Evolutionary conservation across 2,113 vertebrate genomes (phyloP).

Genomic region (Sinocyclocheilus rhinocerous): DNA sequence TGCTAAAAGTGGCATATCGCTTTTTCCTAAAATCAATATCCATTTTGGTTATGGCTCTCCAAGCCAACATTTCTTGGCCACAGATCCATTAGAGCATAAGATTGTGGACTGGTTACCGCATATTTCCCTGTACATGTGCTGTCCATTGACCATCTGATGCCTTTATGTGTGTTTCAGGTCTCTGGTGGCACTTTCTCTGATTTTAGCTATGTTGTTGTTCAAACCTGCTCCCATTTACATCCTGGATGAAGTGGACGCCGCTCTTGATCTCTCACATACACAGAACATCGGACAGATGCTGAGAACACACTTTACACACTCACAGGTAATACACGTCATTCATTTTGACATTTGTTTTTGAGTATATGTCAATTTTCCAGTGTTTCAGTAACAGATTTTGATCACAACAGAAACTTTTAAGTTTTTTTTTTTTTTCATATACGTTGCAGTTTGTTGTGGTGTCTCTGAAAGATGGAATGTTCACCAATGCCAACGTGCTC

Average conservation of each 20-base stretch:
- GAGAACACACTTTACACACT: conserved; percentile 87
- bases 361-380: background rate
- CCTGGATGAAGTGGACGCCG: conserved; percentile 96
- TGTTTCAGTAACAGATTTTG: background rate
- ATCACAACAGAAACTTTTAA: background rate
- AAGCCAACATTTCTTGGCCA: background rate
- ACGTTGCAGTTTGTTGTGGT: conserved; percentile 91
- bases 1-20: background rate
- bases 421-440: background rate
- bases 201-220: conserved; percentile 94
- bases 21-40: background rate
- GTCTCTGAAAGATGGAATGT: conserved; percentile 99
- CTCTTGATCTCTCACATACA: conserved; percentile 95
- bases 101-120: background rate
- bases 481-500: conserved; percentile 94
- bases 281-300: conserved; percentile 99
- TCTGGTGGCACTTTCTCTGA: conserved; percentile 92
- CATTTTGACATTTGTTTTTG: too few species aligned
- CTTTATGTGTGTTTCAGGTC: conserved; percentile 76
- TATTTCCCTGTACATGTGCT: background rate
- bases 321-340: conserved; percentile 78
- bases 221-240: conserved; percentile 98
- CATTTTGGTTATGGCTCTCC: conserved; percentile 26
- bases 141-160: background rate
- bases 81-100: conserved; percentile 29